Evolutionary conservation across 2,888 invertebrate species (phyloP), one percentile per base, ranked within the genome.

Genomic region (Pegoplata infirma): DNA sequence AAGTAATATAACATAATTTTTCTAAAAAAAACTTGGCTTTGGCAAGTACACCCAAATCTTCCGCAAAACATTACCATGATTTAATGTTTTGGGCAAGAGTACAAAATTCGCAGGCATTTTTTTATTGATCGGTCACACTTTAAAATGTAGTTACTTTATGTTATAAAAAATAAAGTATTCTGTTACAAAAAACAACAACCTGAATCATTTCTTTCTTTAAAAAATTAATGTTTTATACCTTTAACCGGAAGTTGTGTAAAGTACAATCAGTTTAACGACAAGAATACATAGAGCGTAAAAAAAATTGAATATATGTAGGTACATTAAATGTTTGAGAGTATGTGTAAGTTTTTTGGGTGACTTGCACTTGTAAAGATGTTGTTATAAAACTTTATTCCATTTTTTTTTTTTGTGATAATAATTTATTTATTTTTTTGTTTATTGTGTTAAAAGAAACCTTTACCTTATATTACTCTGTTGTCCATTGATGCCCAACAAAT

Each of bases 261-360:
- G 63, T 73, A 69, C 68, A 73, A 77, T 73, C 67, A 73, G 73
- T 77, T 77, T 73, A 73, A 77, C 73, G 53, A 77, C 68, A 58
- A 56, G 25, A 63, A 51, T 40, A 53, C 49, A 66, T 51, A 53
- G 19, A 61, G 47, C 12, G 40, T 44, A 55, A 75, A 63, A 61
- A 32, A 40, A 23, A 40, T 5, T 46, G 6, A 23, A 16, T 23
- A 6, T 28, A 4, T 36, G 4, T 12, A 12, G n/a, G n/a, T n/a
- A n/a, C n/a, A n/a, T n/a, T n/a, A n/a, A n/a, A n/a, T n/a, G 17
- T 14, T 14, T 23, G 6, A 7, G n/a, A 53, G 28, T 44, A 19
- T 51, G 10, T 19, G 19, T 28, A 16, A 32, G 14, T 23, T 47
- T 56, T n/a, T 59, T n/a, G n/a, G 68, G 49, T 36, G 56, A 56